phyloP scores from a whole-genome alignment of 2,888 invertebrate species.

The Amiota mariae region DNA sequence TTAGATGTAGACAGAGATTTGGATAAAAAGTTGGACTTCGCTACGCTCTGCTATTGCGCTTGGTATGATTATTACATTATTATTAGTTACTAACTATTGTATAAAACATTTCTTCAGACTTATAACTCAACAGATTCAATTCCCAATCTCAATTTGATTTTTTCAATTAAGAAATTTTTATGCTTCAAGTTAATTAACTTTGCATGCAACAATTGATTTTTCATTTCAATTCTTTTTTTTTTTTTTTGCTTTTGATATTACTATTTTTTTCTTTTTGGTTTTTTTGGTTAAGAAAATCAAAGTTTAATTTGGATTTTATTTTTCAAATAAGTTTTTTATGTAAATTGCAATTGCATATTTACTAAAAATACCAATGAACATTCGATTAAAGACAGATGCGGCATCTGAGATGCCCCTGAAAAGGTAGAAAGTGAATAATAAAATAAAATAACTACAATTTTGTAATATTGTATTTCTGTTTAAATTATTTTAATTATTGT shows the following conservation, averaged over 20 bases:
- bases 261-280: neutral
- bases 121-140: too few species aligned
- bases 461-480: too few species aligned
- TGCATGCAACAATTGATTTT: slow-evolving; percentile 10
- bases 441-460: too few species aligned
- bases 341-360: neutral
- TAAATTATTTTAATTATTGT: too few species aligned
- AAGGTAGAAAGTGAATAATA: too few species aligned
- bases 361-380: too few species aligned
- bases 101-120: too few species aligned
- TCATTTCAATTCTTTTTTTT: neutral
- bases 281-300: neutral
- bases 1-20: neutral
- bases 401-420: too few species aligned
- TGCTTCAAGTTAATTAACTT: slow-evolving; percentile 17
- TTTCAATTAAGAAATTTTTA: slow-evolving; percentile 61
- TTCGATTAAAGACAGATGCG: too few species aligned
- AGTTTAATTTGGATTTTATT: neutral
- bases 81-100: too few species aligned
- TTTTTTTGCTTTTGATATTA: neutral
- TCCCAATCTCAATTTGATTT: slow-evolving; percentile 45
- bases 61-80: neutral
- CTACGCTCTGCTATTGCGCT: neutral
- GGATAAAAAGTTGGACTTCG: neutral
- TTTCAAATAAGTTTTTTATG: neutral